These are phyloP conservation scores for Onychomys torridus DNA, from an alignment of 2,797 vertebrate genomes.

Conservation along the genomic window DNA sequence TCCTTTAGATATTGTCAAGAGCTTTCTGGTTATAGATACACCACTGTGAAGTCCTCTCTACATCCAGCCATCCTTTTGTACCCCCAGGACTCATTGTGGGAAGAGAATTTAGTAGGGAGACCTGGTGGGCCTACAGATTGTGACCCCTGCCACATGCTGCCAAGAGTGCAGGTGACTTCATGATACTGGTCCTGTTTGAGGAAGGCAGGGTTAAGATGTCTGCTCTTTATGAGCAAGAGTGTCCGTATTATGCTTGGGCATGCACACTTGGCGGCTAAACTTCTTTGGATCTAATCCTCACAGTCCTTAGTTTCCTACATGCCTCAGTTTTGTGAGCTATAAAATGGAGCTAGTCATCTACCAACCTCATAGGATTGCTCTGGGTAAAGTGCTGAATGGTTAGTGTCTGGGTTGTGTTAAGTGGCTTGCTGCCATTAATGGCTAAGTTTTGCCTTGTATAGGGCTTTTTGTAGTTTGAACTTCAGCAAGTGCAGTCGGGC, in stretches of 20 bases:
- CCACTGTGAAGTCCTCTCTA: background rate
- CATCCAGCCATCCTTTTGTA: background rate
- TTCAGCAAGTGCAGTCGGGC: background rate
- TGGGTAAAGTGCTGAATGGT: background rate
- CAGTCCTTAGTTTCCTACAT: background rate
- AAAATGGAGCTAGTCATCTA: background rate
- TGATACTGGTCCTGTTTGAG: background rate
- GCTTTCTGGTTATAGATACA: background rate
- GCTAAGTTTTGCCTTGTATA: background rate
- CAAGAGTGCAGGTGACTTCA: background rate
- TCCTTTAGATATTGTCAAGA: background rate
- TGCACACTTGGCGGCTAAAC: background rate
- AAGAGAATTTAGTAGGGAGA: background rate
- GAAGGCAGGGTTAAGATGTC: background rate
- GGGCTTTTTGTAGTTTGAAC: background rate
- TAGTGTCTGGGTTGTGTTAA: background rate
- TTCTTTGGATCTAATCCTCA: background rate
- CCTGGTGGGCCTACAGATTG: background rate
- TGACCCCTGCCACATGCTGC: accelerated
- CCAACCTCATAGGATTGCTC: background rate
- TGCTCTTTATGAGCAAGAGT: background rate
- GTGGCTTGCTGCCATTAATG: background rate
- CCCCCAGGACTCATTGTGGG: background rate
- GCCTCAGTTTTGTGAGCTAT: background rate
- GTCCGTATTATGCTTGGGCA: background rate